Evolutionary conservation across 2,113 vertebrate species (phyloP), one percentile per base, ranked within the genome.

Genomic region (Salvator merianae): DNA sequence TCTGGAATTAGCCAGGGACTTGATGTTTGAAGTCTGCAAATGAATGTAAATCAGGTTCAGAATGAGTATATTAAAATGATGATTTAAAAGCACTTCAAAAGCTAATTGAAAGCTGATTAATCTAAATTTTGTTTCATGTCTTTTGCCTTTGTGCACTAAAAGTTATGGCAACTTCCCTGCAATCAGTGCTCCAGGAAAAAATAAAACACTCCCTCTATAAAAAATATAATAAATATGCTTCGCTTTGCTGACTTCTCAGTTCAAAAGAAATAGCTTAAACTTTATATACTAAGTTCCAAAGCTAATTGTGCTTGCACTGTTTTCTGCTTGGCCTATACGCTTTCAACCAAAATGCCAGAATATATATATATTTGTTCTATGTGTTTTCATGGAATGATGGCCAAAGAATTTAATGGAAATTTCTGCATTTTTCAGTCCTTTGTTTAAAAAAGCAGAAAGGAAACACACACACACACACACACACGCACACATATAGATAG

Each of bases 21-120:
- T 93, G 68, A 28, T 82, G 89, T 89, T 72, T 93, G 91, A 95
- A 94, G 87, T 83, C 83, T 93, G 90, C 22, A 93, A 94, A 93
- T 93, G 84, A 93, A 93, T 89, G 86, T 65, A 91, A 93, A 93
- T 89, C 79, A 82, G 55, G 83, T 91, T 91, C 83, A 72, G 7
- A 59, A 70, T 76, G 83, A 91, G 81, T 71, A 84, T 86, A 91
- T 87, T 89, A 86, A 91, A 93, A 89, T 5, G 62, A 91, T 88
- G 84, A 89, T 88, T 91, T 85, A 88, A 89, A 90, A 77, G 84
- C 32, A 90, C 90, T 91, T 94, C 91, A 94, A 93, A 93, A 84
- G 50, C 40, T 81, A 89, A 77, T 7, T 86, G 88, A 83, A 92
- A 90, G 85, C 77, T 84, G 77, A 89, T 89, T 89, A 86, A 83